Conservation (phyloP, 2,888 invertebrate species). For the Petrolisthes cinctipes region DNA sequence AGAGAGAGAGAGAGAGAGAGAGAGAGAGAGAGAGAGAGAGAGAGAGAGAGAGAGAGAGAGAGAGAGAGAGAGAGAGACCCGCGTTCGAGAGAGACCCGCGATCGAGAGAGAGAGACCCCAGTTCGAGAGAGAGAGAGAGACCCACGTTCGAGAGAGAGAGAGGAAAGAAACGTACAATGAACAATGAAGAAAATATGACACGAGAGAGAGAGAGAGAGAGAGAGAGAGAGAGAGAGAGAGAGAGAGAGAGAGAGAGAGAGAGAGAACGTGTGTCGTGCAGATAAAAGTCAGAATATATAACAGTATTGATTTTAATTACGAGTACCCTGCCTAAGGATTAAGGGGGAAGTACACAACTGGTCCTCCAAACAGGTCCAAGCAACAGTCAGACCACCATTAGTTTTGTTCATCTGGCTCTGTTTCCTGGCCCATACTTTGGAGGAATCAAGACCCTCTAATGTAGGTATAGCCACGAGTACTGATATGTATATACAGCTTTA, state of each 20-base stretch:
- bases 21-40: neutral
- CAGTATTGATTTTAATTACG: neutral
- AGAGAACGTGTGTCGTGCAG: too few species aligned
- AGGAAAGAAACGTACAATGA: neutral
- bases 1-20: neutral
- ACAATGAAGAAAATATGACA: too few species aligned
- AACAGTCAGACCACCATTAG: too few species aligned
- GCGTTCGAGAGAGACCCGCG: conserved; percentile 7
- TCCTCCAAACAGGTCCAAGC: too few species aligned
- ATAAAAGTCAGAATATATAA: neutral
- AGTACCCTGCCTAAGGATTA: neutral
- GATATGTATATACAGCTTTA: too few species aligned
- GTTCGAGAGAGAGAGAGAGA: conserved; percentile 5
- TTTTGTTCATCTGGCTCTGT: too few species aligned
- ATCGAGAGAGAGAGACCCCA: neutral
- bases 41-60: neutral
- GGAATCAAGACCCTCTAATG: too few species aligned
- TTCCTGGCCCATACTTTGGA: too few species aligned
- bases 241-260: neutral
- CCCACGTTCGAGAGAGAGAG: neutral
- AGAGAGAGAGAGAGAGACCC: neutral
- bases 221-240: neutral
- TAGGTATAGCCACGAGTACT: too few species aligned
- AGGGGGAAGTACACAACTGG: neutral
- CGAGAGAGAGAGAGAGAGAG: neutral